phyloP scores from a whole-genome alignment of 2,888 invertebrate species.

The Apotomis betuletana region DNA sequence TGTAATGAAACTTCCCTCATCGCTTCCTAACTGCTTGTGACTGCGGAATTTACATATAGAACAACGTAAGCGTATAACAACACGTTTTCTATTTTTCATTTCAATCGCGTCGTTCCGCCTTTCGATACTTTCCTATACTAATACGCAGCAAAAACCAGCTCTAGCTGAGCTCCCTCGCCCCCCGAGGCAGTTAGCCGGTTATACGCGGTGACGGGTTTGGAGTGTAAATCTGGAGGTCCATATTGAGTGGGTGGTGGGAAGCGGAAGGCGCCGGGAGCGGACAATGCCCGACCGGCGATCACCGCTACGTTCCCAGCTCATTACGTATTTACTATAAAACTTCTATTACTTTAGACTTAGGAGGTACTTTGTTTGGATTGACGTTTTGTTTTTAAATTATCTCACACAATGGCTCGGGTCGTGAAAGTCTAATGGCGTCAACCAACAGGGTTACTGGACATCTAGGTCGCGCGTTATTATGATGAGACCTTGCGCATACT shows the following conservation, averaged over 20 bases:
- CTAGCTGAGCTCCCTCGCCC: constrained; percentile 55
- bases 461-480: constrained; percentile 37
- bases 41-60: constrained; percentile 67
- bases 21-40: constrained; percentile 47
- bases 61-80: constrained; percentile 55
- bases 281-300: constrained; percentile 77
- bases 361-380: constrained; percentile 52
- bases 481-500: constrained; percentile 40
- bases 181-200: constrained; percentile 50
- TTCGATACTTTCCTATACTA: constrained; percentile 79
- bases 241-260: constrained; percentile 60
- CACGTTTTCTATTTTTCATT: constrained; percentile 80
- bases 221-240: constrained; percentile 63
- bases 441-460: constrained; percentile 39
- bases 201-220: constrained; percentile 56
- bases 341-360: constrained; percentile 62
- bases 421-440: constrained; percentile 43
- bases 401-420: constrained; percentile 43
- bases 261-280: constrained; percentile 77
- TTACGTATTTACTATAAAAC: constrained; percentile 78
- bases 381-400: constrained; percentile 48
- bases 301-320: constrained; percentile 77
- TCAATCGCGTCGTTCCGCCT: constrained; percentile 78
- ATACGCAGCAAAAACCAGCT: constrained; percentile 60
- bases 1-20: constrained; percentile 47